A percentile compares a stretch with the other conserved stretches of the same genome.
Conservation (phyloP, 2,113 vertebrate species). For the Sigmodon hispidus region DNA sequence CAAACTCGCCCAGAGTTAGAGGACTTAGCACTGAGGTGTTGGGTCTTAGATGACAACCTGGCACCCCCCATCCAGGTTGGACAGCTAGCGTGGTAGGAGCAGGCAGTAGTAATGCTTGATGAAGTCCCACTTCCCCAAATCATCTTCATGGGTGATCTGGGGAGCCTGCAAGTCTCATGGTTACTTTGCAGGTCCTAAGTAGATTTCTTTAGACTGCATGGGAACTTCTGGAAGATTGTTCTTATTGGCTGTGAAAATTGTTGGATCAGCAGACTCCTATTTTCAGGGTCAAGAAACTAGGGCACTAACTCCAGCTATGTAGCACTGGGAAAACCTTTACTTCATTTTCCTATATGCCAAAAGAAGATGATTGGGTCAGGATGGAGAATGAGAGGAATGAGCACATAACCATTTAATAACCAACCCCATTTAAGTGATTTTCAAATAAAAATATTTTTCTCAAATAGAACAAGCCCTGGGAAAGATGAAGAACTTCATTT, state of each 20-base stretch:
- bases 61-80: neutral
- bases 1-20: constrained; percentile 6
- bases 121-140: neutral
- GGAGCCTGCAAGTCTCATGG: neutral
- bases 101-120: neutral
- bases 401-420: neutral
- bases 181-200: neutral
- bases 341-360: constrained; percentile 31
- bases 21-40: constrained; percentile 8
- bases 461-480: neutral
- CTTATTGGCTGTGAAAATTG: constrained; percentile 6
- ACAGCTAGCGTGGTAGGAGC: neutral
- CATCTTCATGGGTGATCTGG: neutral
- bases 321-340: constrained; percentile 19
- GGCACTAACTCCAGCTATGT: neutral
- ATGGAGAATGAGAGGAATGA: constrained; percentile 43
- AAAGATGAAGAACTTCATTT: constrained; percentile 33
- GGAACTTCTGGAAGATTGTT: neutral
- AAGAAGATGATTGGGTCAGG: neutral
- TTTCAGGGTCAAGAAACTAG: neutral
- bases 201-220: neutral
- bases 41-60: neutral
- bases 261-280: neutral
- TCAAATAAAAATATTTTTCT: constrained; percentile 5
- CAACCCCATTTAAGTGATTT: constrained; percentile 20